Evolutionary conservation across 1,140 invertebrate genomes (phyloP).

Genomic region (Halictus rubicundus): DNA sequence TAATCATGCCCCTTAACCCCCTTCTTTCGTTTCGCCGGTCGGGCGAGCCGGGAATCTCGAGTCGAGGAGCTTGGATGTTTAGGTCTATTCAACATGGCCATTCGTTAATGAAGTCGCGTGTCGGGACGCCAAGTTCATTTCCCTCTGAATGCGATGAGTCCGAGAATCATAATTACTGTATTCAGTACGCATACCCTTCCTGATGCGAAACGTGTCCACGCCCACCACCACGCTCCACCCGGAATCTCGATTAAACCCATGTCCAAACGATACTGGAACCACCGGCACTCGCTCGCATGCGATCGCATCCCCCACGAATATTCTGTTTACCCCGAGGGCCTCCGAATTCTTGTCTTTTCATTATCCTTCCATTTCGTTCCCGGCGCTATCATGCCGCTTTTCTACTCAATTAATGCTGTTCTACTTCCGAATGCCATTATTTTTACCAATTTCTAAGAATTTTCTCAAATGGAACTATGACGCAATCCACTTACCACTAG

Average conservation of each 20-base stretch:
- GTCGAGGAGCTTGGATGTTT: slow-evolving; percentile 60
- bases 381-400: background rate
- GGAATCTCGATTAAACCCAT: slow-evolving; percentile 64
- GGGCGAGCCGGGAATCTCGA: slow-evolving; percentile 42
- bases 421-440: too few species aligned
- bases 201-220: slow-evolving; percentile 60
- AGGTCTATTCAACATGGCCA: slow-evolving; percentile 63
- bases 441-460: too few species aligned
- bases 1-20: slow-evolving; percentile 62
- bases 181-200: slow-evolving; percentile 62
- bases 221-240: slow-evolving; percentile 37
- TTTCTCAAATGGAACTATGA: too few species aligned
- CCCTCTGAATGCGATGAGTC: slow-evolving; percentile 66
- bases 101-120: slow-evolving; percentile 72
- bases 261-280: slow-evolving; percentile 49
- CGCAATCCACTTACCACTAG: too few species aligned
- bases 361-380: background rate
- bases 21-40: slow-evolving; percentile 32
- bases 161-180: slow-evolving; percentile 72
- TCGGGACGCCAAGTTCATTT: slow-evolving; percentile 68
- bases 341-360: slow-evolving; percentile 29
- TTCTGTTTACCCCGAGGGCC: slow-evolving; percentile 12
- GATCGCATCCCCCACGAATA: slow-evolving; percentile 38
- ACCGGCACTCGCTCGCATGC: background rate
- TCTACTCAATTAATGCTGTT: background rate